These are phyloP conservation scores for Conchocele bisecta DNA, from an alignment of 2,888 invertebrate genomes.

Conservation along the genomic window DNA sequence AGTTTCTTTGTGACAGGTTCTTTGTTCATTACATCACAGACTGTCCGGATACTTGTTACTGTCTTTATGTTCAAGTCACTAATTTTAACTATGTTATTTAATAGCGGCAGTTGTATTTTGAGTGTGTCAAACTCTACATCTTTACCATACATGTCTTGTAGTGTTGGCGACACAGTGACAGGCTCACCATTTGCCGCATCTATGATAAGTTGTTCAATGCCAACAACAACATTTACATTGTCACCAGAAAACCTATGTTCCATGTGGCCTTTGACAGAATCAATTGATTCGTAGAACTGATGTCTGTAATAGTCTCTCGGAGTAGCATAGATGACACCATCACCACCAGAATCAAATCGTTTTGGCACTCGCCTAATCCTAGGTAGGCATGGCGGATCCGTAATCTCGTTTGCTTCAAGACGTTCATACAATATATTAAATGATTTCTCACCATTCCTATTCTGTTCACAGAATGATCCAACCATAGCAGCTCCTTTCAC, in stretches of 20 bases:
- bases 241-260: slow-evolving; percentile 18
- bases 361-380: too few relatives aligned
- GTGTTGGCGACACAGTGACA: slow-evolving; percentile 3
- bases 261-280: slow-evolving; percentile 17
- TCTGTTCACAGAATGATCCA: slow-evolving; percentile 9
- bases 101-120: slow-evolving; percentile 1
- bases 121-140: slow-evolving; percentile 21
- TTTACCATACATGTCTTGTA: slow-evolving; percentile 16
- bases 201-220: slow-evolving; percentile 23
- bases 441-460: too few relatives aligned
- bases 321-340: too few relatives aligned
- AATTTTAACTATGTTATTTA: slow-evolving; percentile 10
- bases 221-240: background rate
- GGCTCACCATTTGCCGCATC: slow-evolving; percentile 26
- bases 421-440: too few relatives aligned
- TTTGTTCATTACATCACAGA: slow-evolving; percentile 6
- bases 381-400: too few relatives aligned
- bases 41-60: slow-evolving; percentile 15
- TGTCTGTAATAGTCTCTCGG: too few relatives aligned
- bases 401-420: too few relatives aligned
- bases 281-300: too few relatives aligned
- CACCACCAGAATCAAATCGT: too few relatives aligned
- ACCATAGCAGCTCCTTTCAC: slow-evolving; percentile 3
- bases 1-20: background rate
- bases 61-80: slow-evolving; percentile 3